These are phyloP conservation scores for Amblyraja radiata DNA, from an alignment of 2,797 vertebrate genomes.

Conservation along the genomic window DNA sequence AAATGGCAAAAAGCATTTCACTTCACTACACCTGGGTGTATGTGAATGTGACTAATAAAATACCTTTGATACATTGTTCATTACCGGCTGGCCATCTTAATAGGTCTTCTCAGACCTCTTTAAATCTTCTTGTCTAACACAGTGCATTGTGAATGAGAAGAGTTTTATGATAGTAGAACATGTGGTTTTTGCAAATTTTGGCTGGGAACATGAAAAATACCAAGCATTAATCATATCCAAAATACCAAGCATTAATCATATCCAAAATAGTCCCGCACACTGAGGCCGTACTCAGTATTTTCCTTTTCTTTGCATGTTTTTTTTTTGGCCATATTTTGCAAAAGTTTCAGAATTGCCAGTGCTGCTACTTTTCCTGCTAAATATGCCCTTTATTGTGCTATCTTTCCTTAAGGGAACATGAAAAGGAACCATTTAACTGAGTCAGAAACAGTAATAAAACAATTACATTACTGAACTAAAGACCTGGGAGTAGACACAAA, in stretches of 20 bases:
- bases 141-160: background rate
- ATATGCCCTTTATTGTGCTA: background rate
- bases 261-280: background rate
- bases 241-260: constrained; percentile 63
- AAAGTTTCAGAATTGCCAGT: background rate
- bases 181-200: constrained; percentile 62
- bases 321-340: background rate
- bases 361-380: background rate
- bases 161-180: constrained; percentile 54
- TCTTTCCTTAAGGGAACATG: background rate
- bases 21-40: no score
- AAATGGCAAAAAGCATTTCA: no score
- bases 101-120: background rate
- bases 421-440: background rate
- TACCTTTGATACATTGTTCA: background rate
- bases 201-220: constrained; percentile 54
- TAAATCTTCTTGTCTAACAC: background rate
- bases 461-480: no score
- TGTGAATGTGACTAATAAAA: no score
- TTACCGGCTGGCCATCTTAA: background rate
- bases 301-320: background rate
- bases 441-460: no score
- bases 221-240: constrained; percentile 60
- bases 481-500: no score
- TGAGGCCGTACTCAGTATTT: background rate